Conservation (phyloP, 2,888 invertebrate species). For the Tetramorium bicarinatum region DNA sequence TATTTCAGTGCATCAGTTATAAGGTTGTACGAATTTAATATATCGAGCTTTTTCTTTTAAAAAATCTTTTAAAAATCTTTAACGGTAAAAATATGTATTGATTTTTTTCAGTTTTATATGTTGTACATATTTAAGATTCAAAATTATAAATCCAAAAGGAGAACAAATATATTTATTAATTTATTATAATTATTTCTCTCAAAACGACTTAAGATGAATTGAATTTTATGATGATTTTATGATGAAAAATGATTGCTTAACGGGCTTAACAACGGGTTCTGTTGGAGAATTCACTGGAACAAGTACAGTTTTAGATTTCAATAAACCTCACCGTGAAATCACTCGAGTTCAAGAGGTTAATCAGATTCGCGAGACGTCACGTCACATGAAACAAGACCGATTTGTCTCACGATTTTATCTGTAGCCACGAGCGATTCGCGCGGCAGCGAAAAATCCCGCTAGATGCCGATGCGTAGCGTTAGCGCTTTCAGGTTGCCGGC, state of each 20-base stretch:
- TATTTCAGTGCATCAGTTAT: neutral
- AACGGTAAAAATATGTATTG: neutral
- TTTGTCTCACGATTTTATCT: constrained; percentile 30
- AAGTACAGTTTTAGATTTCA: neutral
- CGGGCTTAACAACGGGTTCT: neutral
- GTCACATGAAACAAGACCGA: constrained; percentile 18
- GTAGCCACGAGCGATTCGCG: constrained; percentile 4
- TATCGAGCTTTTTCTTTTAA: neutral
- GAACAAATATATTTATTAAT: neutral
- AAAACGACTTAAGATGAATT: neutral
- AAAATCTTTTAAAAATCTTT: neutral
- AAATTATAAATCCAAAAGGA: neutral
- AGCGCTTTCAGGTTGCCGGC: constrained; percentile 51
- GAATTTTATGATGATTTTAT: neutral
- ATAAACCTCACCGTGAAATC: neutral
- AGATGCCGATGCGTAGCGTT: constrained; percentile 57
- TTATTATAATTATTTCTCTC: neutral
- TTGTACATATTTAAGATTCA: neutral
- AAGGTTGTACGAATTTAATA: neutral
- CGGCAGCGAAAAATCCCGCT: constrained; percentile 16
- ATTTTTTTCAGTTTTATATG: neutral
- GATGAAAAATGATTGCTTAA: neutral
- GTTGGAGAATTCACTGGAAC: neutral
- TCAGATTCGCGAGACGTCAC: constrained; percentile 14
- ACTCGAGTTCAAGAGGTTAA: constrained; percentile 14